phyloP scores from a whole-genome alignment of 2,888 invertebrate genomes.

The Xanthorhoe designata region DNA sequence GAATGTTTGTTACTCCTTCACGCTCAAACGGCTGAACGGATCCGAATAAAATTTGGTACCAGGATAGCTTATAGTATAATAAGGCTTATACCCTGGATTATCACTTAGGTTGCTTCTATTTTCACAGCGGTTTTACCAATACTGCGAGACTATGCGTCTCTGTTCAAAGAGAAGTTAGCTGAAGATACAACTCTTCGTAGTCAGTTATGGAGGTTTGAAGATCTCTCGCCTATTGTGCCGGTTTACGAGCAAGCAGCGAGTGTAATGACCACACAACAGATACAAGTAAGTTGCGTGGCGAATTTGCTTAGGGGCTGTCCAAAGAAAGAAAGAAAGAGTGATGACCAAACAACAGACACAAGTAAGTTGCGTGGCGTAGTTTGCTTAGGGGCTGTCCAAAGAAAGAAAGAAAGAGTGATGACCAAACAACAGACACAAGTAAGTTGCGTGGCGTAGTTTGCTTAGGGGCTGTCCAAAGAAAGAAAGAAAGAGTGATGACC shows the following conservation, averaged over 20 bases:
- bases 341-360: slow-evolving; percentile 9
- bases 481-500: slow-evolving; percentile 13
- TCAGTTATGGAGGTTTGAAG: slow-evolving; percentile 24
- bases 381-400: not conserved
- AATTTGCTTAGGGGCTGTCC: not conserved
- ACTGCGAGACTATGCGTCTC: slow-evolving; percentile 30
- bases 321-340: no score
- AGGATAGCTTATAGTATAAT: no score
- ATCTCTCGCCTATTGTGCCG: slow-evolving; percentile 1
- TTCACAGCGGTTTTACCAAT: slow-evolving; percentile 33
- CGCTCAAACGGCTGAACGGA: no score
- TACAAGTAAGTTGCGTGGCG: slow-evolving; percentile 20
- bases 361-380: slow-evolving; percentile 6
- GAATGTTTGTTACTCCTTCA: no score
- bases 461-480: not conserved
- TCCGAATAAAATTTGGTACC: no score
- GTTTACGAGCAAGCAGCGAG: slow-evolving; percentile 18
- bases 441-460: not conserved
- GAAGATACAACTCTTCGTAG: slow-evolving; percentile 30
- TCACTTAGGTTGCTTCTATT: no score
- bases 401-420: no score
- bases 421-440: slow-evolving; percentile 13
- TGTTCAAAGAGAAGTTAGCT: slow-evolving; percentile 42
- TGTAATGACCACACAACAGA: slow-evolving; percentile 4
- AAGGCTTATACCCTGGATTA: no score